Conservation (phyloP, 53 echinoderm and acorn worm species). For the Arbacia lixula region DNA sequence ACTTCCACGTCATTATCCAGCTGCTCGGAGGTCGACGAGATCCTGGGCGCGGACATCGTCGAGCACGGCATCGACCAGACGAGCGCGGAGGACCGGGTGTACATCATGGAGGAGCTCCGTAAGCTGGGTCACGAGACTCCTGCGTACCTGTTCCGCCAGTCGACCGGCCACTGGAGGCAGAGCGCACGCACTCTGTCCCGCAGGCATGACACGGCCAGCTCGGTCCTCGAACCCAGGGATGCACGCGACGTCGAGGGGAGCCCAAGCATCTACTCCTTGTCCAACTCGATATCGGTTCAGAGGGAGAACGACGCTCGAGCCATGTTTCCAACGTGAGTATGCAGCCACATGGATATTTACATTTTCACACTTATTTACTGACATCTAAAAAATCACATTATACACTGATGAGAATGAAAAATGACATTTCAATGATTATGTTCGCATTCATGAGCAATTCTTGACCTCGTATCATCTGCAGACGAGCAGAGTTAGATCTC, state of each 20-base stretch:
- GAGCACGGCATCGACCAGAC: conserved; percentile 92
- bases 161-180: conserved; percentile 13
- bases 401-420: too few species aligned
- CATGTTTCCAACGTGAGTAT: too few species aligned
- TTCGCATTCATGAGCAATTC: too few species aligned
- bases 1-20: too few species aligned
- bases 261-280: conserved; percentile 19
- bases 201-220: background rate
- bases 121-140: conserved; percentile 63
- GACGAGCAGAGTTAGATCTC: too few species aligned
- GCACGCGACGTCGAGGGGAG: conserved; percentile 9
- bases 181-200: conserved; percentile 5
- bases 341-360: too few species aligned
- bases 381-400: too few species aligned
- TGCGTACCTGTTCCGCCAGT: background rate
- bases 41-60: conserved; percentile 85
- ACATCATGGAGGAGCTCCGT: conserved; percentile 60
- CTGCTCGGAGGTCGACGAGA: conserved; percentile 82
- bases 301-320: background rate
- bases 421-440: too few species aligned
- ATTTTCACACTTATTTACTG: too few species aligned
- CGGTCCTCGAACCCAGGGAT: background rate
- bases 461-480: too few species aligned
- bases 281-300: background rate
- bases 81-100: conserved; percentile 55